These are phyloP conservation scores for Odontocerum albicorne DNA, from an alignment of 2,888 invertebrate genomes.

Conservation along the genomic window DNA sequence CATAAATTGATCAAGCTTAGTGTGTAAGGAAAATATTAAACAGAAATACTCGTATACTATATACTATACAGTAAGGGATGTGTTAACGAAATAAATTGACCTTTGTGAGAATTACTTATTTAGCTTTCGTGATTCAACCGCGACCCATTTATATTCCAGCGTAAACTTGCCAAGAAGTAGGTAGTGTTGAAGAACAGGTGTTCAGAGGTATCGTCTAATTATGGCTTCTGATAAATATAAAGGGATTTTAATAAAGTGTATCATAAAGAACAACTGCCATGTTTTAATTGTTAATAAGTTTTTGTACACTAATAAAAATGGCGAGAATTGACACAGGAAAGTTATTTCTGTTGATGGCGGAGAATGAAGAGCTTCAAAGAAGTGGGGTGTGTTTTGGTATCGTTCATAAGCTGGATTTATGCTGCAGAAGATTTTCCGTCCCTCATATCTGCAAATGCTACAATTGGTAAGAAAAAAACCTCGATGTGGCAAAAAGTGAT, in stretches of 20 bases:
- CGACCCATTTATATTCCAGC: not conserved
- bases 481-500: no score
- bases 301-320: constrained; percentile 8
- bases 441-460: constrained; percentile 70
- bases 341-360: not conserved
- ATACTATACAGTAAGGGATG: no score
- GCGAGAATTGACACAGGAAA: not conserved
- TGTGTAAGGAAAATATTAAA: no score
- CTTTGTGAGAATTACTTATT: constrained; percentile 23
- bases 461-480: constrained; percentile 71
- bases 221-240: constrained; percentile 20
- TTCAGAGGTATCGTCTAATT: not conserved
- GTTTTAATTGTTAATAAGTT: constrained; percentile 1
- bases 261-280: constrained; percentile 13
- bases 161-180: constrained; percentile 1
- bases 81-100: constrained; percentile 4
- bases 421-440: constrained; percentile 67
- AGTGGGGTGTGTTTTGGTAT: not conserved
- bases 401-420: not conserved
- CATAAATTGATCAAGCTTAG: no score
- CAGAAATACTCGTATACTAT: no score
- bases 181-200: not conserved
- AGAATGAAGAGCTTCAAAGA: constrained; percentile 5
- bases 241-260: constrained; percentile 6
- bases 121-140: constrained; percentile 14